A percentile compares a stretch with the other conserved stretches of the same genome.
Conservation (phyloP, 2,113 vertebrate species). For the Syngnathus scovelli region DNA sequence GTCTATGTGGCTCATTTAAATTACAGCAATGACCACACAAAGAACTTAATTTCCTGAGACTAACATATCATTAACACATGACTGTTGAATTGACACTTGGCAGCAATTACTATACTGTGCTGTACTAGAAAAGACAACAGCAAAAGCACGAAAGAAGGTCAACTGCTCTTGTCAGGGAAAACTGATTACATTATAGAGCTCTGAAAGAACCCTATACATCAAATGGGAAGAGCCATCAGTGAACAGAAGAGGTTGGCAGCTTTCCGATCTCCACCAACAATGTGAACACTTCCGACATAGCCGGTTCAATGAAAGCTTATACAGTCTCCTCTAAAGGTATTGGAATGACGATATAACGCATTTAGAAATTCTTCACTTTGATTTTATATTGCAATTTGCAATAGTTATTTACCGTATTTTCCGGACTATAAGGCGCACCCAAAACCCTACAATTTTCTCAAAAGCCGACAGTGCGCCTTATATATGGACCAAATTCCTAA, state of each 20-base stretch:
- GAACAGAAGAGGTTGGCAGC: background rate
- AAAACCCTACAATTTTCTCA: no score
- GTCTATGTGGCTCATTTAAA: constrained; percentile 38
- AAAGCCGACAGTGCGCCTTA: no score
- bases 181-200: background rate
- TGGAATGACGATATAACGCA: no score
- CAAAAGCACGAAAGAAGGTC: background rate
- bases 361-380: no score
- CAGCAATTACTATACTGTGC: background rate
- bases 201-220: background rate
- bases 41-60: constrained; percentile 33
- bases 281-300: background rate
- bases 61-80: constrained; percentile 30
- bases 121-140: constrained; percentile 1
- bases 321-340: no score
- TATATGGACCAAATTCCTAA: no score
- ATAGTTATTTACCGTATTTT: background rate
- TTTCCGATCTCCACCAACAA: background rate
- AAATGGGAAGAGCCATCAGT: background rate
- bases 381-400: no score
- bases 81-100: constrained; percentile 14
- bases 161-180: background rate
- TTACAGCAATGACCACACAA: constrained; percentile 23
- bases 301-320: background rate
- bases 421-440: no score